These are phyloP conservation scores for Hypanus sabinus DNA, from an alignment of 2,113 vertebrate genomes.

Conservation along the genomic window DNA sequence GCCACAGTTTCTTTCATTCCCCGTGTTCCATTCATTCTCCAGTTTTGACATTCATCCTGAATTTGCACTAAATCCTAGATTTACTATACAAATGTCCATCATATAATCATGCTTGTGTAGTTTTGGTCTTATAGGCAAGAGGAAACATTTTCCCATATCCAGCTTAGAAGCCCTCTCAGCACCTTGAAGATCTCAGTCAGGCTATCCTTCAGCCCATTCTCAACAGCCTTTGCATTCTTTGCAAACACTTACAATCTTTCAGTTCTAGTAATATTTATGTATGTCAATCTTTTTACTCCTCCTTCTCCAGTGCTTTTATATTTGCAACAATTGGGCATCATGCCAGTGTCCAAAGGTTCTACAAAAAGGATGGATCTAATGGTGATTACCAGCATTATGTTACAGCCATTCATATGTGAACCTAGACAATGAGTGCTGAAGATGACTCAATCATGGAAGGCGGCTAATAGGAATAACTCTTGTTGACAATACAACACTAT, in stretches of 20 bases:
- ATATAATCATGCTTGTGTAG: background rate
- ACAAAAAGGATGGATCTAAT: background rate
- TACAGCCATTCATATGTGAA: background rate
- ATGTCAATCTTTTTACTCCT: background rate
- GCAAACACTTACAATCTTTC: background rate
- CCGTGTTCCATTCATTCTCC: background rate
- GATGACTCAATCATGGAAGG: too few species aligned
- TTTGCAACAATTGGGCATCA: background rate
- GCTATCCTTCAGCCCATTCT: background rate
- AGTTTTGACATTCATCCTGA: background rate
- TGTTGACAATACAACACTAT: too few species aligned
- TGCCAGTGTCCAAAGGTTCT: background rate
- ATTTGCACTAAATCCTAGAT: background rate
- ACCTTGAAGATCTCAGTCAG: background rate
- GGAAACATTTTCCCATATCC: background rate
- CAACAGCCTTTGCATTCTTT: background rate
- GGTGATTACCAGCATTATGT: background rate
- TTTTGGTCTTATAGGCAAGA: background rate
- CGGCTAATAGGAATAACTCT: too few species aligned
- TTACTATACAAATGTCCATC: background rate
- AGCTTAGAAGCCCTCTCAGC: background rate
- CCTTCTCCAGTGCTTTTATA: background rate
- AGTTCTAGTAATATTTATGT: background rate
- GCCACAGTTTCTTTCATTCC: too few species aligned
- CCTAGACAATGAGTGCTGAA: background rate